Evolutionary conservation across 2,888 invertebrate genomes (phyloP).

Genomic region (Acheta domesticus): DNA sequence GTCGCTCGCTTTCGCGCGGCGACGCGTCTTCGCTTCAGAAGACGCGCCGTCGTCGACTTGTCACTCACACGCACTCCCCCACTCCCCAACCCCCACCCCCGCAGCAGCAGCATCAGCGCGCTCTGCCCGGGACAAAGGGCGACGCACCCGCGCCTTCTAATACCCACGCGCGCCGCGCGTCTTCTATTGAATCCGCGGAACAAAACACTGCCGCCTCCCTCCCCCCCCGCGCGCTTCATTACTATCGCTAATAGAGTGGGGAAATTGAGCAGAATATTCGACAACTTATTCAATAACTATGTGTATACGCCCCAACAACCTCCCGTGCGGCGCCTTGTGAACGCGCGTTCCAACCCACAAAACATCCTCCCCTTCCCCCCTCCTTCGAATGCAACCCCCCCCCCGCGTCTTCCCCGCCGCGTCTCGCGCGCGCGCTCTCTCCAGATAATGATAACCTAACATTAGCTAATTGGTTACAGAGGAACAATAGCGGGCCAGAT

Average conservation of each 20-base stretch:
- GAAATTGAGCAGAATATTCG: constrained; percentile 18
- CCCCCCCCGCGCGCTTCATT: neutral
- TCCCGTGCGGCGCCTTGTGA: neutral
- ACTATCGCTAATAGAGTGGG: neutral
- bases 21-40: no score
- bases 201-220: neutral
- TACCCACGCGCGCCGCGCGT: neutral
- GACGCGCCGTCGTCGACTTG: no score
- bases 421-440: no score
- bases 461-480: no score
- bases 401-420: no score
- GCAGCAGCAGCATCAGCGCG: no score
- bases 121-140: no score
- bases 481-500: neutral
- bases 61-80: neutral
- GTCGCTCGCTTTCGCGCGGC: no score
- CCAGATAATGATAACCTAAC: no score
- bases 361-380: no score
- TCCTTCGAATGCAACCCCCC: no score
- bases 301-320: neutral
- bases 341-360: neutral
- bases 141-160: neutral
- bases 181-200: neutral
- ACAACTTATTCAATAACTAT: constrained; percentile 18
- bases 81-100: neutral